Base-by-base conservation (phyloP, 2,888 invertebrate genomes). In the Chrysolina haemoptera region DNA sequence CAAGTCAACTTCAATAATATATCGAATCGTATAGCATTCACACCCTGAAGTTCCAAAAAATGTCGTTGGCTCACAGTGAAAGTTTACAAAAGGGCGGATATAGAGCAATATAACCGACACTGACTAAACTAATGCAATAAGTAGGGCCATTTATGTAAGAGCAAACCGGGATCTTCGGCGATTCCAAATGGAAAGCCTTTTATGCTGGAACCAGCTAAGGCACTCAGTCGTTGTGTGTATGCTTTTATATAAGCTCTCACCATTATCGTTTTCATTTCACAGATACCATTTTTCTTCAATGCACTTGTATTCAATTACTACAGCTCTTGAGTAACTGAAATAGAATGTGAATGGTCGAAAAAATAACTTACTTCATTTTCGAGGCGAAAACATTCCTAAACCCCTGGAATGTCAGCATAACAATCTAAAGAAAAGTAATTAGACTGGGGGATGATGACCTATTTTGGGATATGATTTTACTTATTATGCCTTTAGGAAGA, bases 111-210 rank as follows among this genome's bases (percentile, higher is more conserved):
- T 46, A 69, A 62, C 71, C 82, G 83, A 82, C 83, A 83, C 80
- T 82, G 84, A 83, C 82, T 83, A 81, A 84, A 84, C 84, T 84
- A 84, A 83, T 82, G 83, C 83, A 83, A 83, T 83, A 84, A 82
- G 84, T 83, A 83, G 82, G 80, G 81, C 84, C 84, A 84, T 84
- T 84, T 84, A 83, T 83, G 84, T 84, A 80, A 83, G 82, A 84
- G 84, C 84, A 84, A 84, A 84, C 82, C 82, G 83, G 83, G 84
- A 83, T 84, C 84, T 83, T 81, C 79, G 82, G 78, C 82, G 81
- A 83, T 81, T 79, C 81, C 80, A 80, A 82, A 82, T 82, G 84
- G 84, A 76, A 83, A 84, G 81, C 84, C 85, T 85, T 85, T 85
- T 84, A 84, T 83, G 82, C 82, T 68, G 78, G 76, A 77, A 79